These are phyloP conservation scores for Branchinecta sandiegonensis DNA, from an alignment of 2,888 invertebrate species.

Conservation along the genomic window DNA sequence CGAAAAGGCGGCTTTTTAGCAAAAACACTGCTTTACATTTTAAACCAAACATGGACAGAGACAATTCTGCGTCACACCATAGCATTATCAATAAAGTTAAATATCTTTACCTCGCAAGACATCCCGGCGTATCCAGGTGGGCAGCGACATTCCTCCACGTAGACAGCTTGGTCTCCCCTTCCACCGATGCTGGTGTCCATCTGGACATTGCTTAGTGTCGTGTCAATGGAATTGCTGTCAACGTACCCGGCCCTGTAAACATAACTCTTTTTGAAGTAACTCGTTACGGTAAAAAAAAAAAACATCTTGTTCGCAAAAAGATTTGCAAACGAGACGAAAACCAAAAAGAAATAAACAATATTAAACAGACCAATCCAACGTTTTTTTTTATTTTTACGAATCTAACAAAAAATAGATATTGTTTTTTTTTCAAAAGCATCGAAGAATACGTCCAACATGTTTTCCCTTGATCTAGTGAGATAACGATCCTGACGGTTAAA, in stretches of 20 bases:
- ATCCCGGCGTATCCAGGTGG: constrained; percentile 66
- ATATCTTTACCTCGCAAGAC: constrained; percentile 56
- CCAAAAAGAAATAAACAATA: no score
- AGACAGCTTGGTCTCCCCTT: constrained; percentile 47
- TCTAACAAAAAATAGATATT: no score
- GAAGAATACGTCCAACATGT: no score
- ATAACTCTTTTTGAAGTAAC: background rate
- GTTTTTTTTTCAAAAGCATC: no score
- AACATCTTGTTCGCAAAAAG: no score
- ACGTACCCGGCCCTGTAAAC: constrained; percentile 47
- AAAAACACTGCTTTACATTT: no score
- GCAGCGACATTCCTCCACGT: constrained; percentile 79
- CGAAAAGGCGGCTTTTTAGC: no score
- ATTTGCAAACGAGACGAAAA: background rate
- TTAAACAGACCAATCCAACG: no score
- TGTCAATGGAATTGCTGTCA: constrained; percentile 50
- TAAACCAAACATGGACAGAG: constrained; percentile 19
- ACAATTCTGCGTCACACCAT: background rate
- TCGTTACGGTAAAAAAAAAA: no score
- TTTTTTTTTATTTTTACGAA: no score
- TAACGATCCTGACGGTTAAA: no score
- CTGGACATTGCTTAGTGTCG: constrained; percentile 53
- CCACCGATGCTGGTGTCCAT: constrained; percentile 66
- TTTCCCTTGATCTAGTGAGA: no score
- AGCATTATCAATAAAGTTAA: background rate